These are phyloP conservation scores for Tetragonula clypearis DNA, from an alignment of 1,140 invertebrate species.

Conservation along the genomic window DNA sequence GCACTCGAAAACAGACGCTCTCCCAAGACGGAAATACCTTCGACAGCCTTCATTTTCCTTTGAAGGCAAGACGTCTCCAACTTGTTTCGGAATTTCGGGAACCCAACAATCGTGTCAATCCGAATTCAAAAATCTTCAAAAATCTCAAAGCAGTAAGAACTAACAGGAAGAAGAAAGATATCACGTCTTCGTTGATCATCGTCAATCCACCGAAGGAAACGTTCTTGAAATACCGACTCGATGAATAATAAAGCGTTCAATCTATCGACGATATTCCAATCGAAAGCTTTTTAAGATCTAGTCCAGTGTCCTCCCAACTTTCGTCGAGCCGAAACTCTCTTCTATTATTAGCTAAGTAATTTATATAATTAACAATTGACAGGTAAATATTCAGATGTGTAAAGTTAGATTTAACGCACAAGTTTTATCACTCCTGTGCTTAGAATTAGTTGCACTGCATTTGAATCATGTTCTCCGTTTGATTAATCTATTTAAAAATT, in stretches of 20 bases:
- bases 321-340: not conserved
- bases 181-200: not conserved
- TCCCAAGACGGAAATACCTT: not conserved
- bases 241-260: slow-evolving; percentile 24
- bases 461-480: no score
- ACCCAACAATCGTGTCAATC: not conserved
- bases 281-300: not conserved
- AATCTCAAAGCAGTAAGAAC: no score
- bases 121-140: not conserved
- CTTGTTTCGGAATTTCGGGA: no score
- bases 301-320: not conserved
- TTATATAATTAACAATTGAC: no score
- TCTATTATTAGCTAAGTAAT: not conserved
- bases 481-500: no score
- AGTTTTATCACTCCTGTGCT: no score
- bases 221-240: not conserved
- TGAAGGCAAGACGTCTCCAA: not conserved
- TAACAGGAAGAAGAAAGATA: not conserved
- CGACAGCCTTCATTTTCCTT: not conserved
- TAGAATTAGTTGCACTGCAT: no score
- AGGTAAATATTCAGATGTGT: no score
- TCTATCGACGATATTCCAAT: not conserved
- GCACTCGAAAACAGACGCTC: not conserved
- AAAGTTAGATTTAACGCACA: no score
- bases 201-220: not conserved